Base-by-base conservation (phyloP, 2,888 invertebrate species). In the Homarus gammarus region DNA sequence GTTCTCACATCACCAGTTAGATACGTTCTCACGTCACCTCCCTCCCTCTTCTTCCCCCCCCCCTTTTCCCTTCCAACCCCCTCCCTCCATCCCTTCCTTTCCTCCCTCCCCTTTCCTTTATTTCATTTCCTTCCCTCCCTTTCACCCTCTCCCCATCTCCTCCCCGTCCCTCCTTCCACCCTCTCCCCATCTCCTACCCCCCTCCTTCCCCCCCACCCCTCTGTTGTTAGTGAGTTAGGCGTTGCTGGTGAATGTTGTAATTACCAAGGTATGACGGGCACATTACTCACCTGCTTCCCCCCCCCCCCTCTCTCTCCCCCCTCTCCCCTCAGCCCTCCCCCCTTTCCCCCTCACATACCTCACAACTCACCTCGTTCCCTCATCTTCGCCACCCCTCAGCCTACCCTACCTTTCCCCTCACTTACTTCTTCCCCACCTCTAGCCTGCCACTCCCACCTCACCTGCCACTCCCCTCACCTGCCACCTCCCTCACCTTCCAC, bases 181-280 rank as follows among this genome's bases (percentile, higher is more conserved):
- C 10, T 31, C 1, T 22, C 72, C 33, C 15, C 36, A 73, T 22
- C n/a, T n/a, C n/a, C n/a, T n/a, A n/a, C n/a, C n/a, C n/a, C n/a
- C n/a, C n/a, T n/a, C n/a, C n/a, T n/a, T 18, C 18, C 31, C n/a
- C n/a, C n/a, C n/a, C n/a, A n/a, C 31, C 68, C n/a, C n/a, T n/a
- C n/a, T n/a, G n/a, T n/a, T n/a, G n/a, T n/a, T n/a, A n/a, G n/a
- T n/a, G 56, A 49, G 78, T 78, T 78, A 33, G 78, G 73, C n/a
- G 36, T 36, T 22, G 73, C 22, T 38, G 73, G 73, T 73, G 73
- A 73, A 73, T 73, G 73, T 73, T 73, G 73, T 73, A 73, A 73
- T 73, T 73, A 73, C 40, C 73, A 33, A 33, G 40, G 73, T 73
- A 22, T 73, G 73, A 73, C 73, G 73, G 73, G 22, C n/a, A 38